These are phyloP conservation scores for Mesoligia furuncula DNA, from an alignment of 2,888 invertebrate species.

Conservation along the genomic window DNA sequence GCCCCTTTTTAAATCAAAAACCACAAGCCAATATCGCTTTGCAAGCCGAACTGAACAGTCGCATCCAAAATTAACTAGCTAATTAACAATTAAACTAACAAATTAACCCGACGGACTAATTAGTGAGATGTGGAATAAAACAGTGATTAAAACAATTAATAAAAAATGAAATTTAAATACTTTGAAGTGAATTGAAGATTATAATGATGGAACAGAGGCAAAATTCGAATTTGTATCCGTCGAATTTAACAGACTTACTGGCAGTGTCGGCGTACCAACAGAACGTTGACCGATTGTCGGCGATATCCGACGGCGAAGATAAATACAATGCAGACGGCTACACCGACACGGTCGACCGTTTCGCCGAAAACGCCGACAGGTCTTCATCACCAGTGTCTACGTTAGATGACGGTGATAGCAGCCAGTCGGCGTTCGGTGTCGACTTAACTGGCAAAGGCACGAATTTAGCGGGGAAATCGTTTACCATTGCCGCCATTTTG, in stretches of 20 bases:
- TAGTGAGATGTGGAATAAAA: constrained; percentile 57
- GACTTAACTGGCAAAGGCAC: constrained; percentile 86
- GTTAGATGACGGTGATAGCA: constrained; percentile 83
- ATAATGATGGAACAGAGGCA: constrained; percentile 84
- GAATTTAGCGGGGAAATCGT: constrained; percentile 92
- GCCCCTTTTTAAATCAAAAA: constrained; percentile 82
- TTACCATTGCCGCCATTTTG: constrained; percentile 96
- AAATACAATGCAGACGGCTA: constrained; percentile 75
- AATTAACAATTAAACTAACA: constrained; percentile 59
- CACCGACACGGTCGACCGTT: constrained; percentile 69
- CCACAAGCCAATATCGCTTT: constrained; percentile 77
- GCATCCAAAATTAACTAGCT: constrained; percentile 66
- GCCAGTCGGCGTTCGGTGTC: constrained; percentile 84
- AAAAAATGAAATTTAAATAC: constrained; percentile 57
- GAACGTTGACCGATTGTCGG: constrained; percentile 76
- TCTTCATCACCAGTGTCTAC: constrained; percentile 83
- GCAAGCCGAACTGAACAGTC: constrained; percentile 74
- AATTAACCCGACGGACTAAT: constrained; percentile 58
- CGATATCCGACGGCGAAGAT: constrained; percentile 76
- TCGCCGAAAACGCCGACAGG: constrained; percentile 75
- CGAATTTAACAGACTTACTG: constrained; percentile 82
- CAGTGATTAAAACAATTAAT: constrained; percentile 43
- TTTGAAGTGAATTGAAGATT: constrained; percentile 61
- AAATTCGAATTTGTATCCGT: constrained; percentile 78
- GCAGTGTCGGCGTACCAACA: constrained; percentile 82